Evolutionary conservation across 2,888 invertebrate species (phyloP).

Genomic region (Netelia virgata): DNA sequence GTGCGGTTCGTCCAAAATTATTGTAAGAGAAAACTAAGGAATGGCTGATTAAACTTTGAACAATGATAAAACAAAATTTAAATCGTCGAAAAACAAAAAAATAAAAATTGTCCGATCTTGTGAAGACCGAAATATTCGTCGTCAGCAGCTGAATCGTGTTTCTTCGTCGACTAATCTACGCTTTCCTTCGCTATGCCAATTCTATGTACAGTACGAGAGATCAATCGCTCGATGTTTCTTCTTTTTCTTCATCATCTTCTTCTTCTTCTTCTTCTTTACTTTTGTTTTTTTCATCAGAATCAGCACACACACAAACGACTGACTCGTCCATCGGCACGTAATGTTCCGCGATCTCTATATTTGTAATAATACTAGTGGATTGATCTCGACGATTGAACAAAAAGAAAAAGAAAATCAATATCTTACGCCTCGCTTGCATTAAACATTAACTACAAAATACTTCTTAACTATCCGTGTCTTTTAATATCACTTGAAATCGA

Average conservation of each 20-base stretch:
- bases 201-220: conserved; percentile 64
- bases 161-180: conserved; percentile 17
- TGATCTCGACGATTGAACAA: conserved; percentile 54
- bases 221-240: conserved; percentile 57
- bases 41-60: neutral
- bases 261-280: neutral
- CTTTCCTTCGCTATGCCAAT: conserved; percentile 45
- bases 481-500: conserved; percentile 69
- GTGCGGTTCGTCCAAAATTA: conserved; percentile 45
- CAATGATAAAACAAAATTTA: neutral
- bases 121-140: conserved; percentile 4
- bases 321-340: conserved; percentile 49
- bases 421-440: conserved; percentile 59
- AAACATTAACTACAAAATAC: conserved; percentile 64
- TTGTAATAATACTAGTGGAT: conserved; percentile 67
- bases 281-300: conserved; percentile 22
- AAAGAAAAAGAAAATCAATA: conserved; percentile 47
- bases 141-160: conserved; percentile 48
- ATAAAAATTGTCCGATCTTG: conserved; percentile 13
- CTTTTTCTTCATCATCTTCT: no score
- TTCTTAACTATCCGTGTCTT: conserved; percentile 63
- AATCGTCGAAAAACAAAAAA: neutral
- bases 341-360: conserved; percentile 50
- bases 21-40: neutral
- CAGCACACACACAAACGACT: conserved; percentile 31